These are phyloP conservation scores for Sternotherus odoratus DNA, from an alignment of 2,797 vertebrate species.

Conservation along the genomic window DNA sequence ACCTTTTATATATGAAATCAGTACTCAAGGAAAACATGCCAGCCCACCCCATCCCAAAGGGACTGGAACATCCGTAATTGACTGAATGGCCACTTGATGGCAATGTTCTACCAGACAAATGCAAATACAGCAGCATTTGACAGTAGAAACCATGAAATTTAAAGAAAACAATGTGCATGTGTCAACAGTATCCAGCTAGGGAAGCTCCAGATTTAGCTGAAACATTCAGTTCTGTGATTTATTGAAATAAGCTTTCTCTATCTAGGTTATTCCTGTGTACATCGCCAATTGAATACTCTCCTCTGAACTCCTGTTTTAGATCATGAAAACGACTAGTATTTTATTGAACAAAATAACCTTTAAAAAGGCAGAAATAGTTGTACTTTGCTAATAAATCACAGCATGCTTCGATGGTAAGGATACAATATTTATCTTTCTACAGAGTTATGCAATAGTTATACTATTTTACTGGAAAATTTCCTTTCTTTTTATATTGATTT, in stretches of 20 bases:
- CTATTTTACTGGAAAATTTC: neutral
- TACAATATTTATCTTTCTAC: neutral
- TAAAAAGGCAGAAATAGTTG: neutral
- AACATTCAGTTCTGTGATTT: neutral
- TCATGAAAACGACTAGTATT: fast-evolving
- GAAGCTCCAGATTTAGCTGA: neutral
- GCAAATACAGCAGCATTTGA: slow-evolving; percentile 30
- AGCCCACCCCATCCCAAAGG: neutral
- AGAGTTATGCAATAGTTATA: neutral
- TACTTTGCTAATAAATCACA: fast-evolving
- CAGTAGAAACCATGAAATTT: neutral
- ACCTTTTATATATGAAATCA: fast-evolving
- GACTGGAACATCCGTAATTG: slow-evolving; percentile 26
- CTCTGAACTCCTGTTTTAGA: fast-evolving
- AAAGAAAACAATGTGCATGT: neutral
- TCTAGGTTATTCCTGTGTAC: fast-evolving
- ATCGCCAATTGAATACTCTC: fast-evolving
- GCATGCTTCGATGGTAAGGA: neutral
- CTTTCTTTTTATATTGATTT: neutral
- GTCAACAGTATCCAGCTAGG: neutral
- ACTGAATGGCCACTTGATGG: slow-evolving; percentile 70
- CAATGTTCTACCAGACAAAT: slow-evolving; percentile 61
- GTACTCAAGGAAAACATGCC: neutral
- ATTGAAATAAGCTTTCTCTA: neutral
- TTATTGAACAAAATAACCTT: neutral